Percentiles rank a stretch among this genome's conserved stretches.
Conservation (phyloP, 2,113 vertebrate species). For the Zosterops borbonicus region DNA sequence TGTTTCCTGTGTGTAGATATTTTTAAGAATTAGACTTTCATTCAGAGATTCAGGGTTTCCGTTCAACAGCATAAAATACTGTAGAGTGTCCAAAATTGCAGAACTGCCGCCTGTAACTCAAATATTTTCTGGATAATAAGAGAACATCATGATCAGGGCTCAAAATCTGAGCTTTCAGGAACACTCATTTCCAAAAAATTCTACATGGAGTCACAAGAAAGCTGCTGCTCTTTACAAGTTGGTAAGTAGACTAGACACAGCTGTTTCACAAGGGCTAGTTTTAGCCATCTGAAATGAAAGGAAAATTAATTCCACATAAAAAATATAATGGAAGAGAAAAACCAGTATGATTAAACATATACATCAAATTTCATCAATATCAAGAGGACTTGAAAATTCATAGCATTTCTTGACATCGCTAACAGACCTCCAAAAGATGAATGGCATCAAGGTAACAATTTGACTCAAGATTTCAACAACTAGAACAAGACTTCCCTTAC, state of each 20-base stretch:
- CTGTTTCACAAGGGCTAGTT: not conserved
- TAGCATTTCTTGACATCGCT: not conserved
- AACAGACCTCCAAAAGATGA: not conserved
- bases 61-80: not conserved
- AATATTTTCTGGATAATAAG: not conserved
- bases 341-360: not conserved
- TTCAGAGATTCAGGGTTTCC: slow-evolving; percentile 28
- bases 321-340: not conserved
- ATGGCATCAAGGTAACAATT: not conserved
- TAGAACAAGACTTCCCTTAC: not conserved
- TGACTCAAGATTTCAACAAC: not conserved
- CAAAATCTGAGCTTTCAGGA: not conserved
- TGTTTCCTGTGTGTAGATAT: slow-evolving; percentile 32
- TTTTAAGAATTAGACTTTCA: slow-evolving; percentile 56
- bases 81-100: not conserved
- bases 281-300: not conserved
- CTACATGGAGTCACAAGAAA: not conserved
- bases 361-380: not conserved
- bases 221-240: not conserved
- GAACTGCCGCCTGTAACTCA: not conserved
- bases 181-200: not conserved
- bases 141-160: not conserved
- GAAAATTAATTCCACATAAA: not conserved
- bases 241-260: not conserved
- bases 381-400: not conserved